Evolutionary conservation across 2,888 invertebrate species (phyloP).

Genomic region (Drosophila bunnanda): DNA sequence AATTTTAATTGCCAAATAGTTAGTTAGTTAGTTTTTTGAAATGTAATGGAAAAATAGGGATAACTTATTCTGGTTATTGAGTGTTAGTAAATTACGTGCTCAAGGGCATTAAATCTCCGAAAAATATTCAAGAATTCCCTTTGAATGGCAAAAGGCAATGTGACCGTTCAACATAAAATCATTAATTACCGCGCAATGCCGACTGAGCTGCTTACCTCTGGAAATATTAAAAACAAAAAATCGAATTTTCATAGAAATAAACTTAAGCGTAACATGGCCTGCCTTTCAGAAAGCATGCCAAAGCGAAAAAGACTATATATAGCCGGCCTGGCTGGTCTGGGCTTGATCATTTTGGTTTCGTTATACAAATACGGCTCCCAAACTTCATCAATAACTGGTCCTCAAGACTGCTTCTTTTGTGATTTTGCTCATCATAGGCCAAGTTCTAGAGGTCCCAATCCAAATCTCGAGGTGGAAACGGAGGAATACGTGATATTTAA

Average conservation of each 20-base stretch:
- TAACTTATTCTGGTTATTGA: no score
- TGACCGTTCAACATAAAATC: not conserved
- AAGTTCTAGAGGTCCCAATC: slow-evolving; percentile 84
- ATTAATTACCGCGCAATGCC: slow-evolving; percentile 8
- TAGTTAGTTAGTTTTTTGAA: no score
- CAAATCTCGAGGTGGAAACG: slow-evolving; percentile 89
- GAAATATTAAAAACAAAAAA: not conserved
- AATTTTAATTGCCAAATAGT: no score
- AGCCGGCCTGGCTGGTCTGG: slow-evolving; percentile 25
- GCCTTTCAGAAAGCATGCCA: not conserved
- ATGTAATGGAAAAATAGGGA: no score
- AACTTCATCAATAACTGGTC: not conserved
- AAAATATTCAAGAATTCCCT: not conserved
- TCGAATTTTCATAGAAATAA: not conserved
- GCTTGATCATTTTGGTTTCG: slow-evolving; percentile 17
- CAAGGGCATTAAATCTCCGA: no score
- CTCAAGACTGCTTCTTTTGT: slow-evolving; percentile 89
- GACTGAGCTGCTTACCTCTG: not conserved
- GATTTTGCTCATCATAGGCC: slow-evolving; percentile 87
- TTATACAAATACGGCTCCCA: slow-evolving; percentile 14
- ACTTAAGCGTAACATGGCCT: not conserved
- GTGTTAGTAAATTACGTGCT: no score
- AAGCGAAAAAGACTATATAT: slow-evolving; percentile 16
- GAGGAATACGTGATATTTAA: slow-evolving; percentile 91
- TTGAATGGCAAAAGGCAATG: not conserved